Percentiles rank a stretch among this genome's conserved stretches.
phyloP scores from a whole-genome alignment of 1,140 invertebrate species.

The Megathymus violae region DNA sequence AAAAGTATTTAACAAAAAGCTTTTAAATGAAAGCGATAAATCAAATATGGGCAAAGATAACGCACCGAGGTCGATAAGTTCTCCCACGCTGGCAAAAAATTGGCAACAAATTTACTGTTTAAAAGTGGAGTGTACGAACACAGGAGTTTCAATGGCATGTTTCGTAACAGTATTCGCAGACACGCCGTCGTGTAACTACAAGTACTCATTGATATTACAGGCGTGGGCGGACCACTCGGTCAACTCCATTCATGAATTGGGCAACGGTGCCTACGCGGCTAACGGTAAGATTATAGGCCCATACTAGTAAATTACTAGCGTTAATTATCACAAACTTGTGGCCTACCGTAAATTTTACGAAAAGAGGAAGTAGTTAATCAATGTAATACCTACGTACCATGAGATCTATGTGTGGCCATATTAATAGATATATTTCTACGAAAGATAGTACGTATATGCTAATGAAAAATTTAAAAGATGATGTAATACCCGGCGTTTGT shows the following conservation, averaged over 20 bases:
- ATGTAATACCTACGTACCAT: conserved; percentile 20
- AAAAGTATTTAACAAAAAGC: not conserved
- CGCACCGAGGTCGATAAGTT: not conserved
- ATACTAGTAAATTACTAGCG: conserved; percentile 63
- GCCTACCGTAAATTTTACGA: conserved; percentile 54
- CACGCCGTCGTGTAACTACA: conserved; percentile 52
- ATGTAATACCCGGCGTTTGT: too few relatives aligned
- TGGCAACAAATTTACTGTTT: conserved; percentile 7
- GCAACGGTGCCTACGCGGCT: conserved; percentile 67
- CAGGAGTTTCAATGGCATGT: conserved; percentile 57
- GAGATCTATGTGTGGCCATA: not conserved
- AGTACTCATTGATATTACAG: conserved; percentile 65
- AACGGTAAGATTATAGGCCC: conserved; percentile 58
- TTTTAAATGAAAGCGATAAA: conserved; percentile 4
- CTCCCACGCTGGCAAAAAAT: conserved; percentile 16
- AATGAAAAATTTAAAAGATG: too few relatives aligned
- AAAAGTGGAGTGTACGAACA: conserved; percentile 35
- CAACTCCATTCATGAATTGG: conserved; percentile 78
- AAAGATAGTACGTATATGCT: too few relatives aligned
- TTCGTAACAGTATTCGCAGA: conserved; percentile 64
- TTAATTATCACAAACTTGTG: conserved; percentile 70
- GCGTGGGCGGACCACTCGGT: conserved; percentile 65
- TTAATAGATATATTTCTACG: not conserved
- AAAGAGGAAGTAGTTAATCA: conserved; percentile 57
- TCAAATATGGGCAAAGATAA: conserved; percentile 7